Evolutionary conservation across 92 coral and sea anemone genomes (phyloP), one percentile per base, ranked within the genome.

Genomic region (Epizoanthus ramosus): DNA sequence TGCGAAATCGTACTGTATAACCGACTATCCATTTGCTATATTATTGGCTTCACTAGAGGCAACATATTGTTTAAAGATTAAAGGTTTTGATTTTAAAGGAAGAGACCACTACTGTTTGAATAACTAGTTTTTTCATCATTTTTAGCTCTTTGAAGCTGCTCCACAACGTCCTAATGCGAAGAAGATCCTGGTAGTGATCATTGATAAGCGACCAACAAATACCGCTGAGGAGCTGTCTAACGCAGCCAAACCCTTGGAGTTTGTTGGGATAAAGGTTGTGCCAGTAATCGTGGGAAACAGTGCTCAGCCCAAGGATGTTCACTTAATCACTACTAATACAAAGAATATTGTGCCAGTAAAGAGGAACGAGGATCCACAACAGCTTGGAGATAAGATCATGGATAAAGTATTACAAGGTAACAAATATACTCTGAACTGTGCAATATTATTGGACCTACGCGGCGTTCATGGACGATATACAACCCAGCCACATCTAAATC

Each of bases 201-300:
- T 63, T 8, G 82, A 77, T 57, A 77, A 77, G 19, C 82, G 82
- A 10, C 50, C 82, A 61, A 41, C 71, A 21, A 77, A 77, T 59
- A 77, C 58, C 35, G 82, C 57, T 41, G 82, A 77, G 37, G 82
- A 61, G 22, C 25, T 77, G 37, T 50, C 82, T 9, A 77, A 63
- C 8, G 82, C 82, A 22, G 82, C 52, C 31, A 77, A 77, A 63
- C 82, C 82, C 33, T 23, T 77, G 1, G 82, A 77, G 52, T 68
- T 23, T 23, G 37, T 6, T 57, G 71, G 70, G 21, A 50, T 77
- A 60, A 77, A 77, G 71, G 69, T 77, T 3, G 37, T 77, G 1
- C 66, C 82, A 59, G 82, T 77, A 4, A 60, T 39, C 21, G 58
- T 77, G 8, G 82, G 82, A 17, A 35, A 43, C 21, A 22, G 63